A percentile compares a stretch with the other conserved stretches of the same genome.
phyloP scores from a whole-genome alignment of 2,113 vertebrate species.

The Chlorocebus sabaeus region DNA sequence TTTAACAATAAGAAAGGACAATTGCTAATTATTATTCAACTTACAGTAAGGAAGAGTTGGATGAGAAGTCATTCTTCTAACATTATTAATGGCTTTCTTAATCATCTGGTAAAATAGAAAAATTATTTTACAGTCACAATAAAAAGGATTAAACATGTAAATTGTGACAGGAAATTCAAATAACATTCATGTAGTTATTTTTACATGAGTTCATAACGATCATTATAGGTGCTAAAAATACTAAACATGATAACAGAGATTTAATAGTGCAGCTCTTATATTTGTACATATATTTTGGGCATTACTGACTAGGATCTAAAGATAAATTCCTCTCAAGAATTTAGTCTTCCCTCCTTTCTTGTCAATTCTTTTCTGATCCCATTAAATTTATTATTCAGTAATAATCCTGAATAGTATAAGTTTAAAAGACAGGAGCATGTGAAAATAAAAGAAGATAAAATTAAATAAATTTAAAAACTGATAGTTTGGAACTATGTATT shows the following conservation, averaged over 20 bases:
- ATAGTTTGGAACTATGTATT: slow-evolving; percentile 12
- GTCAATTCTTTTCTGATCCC: slow-evolving; percentile 84
- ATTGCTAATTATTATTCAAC: slow-evolving; percentile 75
- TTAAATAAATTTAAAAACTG: slow-evolving; percentile 68
- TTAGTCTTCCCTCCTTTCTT: slow-evolving; percentile 83
- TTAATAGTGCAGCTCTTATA: slow-evolving; percentile 52
- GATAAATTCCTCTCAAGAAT: slow-evolving; percentile 76
- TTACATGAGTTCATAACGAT: slow-evolving; percentile 48
- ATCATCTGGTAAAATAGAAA: slow-evolving; percentile 90
- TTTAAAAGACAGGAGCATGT: slow-evolving; percentile 85
- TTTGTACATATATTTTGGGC: slow-evolving; percentile 63
- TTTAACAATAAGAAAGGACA: background rate
- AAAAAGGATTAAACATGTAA: slow-evolving; percentile 51
- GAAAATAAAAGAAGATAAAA: slow-evolving; percentile 80
- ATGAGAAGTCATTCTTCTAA: slow-evolving; percentile 98
- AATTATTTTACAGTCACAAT: slow-evolving; percentile 32
- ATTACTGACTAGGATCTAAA: slow-evolving; percentile 73
- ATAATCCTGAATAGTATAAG: slow-evolving; percentile 83
- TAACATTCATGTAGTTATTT: slow-evolving; percentile 47
- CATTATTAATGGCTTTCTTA: slow-evolving; percentile 96
- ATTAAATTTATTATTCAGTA: slow-evolving; percentile 82
- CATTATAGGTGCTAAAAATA: slow-evolving; percentile 13
- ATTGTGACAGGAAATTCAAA: slow-evolving; percentile 20
- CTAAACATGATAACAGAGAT: background rate
- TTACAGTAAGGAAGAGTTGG: slow-evolving; percentile 98